Evolutionary conservation across 1,140 invertebrate genomes (phyloP).

Genomic region (Drosophila tani): DNA sequence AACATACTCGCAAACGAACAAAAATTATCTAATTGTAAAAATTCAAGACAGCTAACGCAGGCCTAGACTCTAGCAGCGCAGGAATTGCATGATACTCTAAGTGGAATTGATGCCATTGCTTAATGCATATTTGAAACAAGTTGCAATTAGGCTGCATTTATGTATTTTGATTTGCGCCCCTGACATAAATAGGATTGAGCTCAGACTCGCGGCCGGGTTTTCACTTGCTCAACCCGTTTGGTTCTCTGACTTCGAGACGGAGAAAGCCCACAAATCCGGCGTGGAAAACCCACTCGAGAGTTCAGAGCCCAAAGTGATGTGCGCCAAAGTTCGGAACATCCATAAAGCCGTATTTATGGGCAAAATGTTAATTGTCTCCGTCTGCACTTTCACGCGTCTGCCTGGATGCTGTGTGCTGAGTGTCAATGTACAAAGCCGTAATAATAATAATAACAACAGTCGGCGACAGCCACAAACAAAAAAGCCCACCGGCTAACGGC

Average conservation of each 20-base stretch:
- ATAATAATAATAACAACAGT: slow-evolving; percentile 37
- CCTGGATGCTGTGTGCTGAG: slow-evolving; percentile 33
- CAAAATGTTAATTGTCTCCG: slow-evolving; percentile 71
- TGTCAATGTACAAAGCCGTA: slow-evolving; percentile 68
- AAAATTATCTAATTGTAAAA: slow-evolving; percentile 70
- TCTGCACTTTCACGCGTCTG: slow-evolving; percentile 70
- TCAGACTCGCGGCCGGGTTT: slow-evolving; percentile 46
- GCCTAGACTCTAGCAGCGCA: slow-evolving; percentile 57
- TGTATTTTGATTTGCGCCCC: slow-evolving; percentile 58
- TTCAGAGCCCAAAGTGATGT: slow-evolving; percentile 53
- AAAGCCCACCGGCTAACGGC: slow-evolving; percentile 44
- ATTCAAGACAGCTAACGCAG: slow-evolving; percentile 27
- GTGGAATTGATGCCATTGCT: slow-evolving; percentile 55
- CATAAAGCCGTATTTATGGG: slow-evolving; percentile 59
- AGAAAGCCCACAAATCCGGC: slow-evolving; percentile 47
- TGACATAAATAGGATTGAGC: slow-evolving; percentile 67
- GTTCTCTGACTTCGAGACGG: slow-evolving; percentile 48
- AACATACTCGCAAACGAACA: slow-evolving; percentile 19
- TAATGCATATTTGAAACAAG: slow-evolving; percentile 59
- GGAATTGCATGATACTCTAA: slow-evolving; percentile 34
- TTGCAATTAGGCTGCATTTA: slow-evolving; percentile 49
- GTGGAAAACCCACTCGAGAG: slow-evolving; percentile 50
- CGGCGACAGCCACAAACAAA: slow-evolving; percentile 16
- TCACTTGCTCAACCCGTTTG: slow-evolving; percentile 60
- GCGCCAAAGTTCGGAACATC: slow-evolving; percentile 54